Evolutionary conservation across 2,113 vertebrate species (phyloP).

Genomic region (Carlito syrichta): DNA sequence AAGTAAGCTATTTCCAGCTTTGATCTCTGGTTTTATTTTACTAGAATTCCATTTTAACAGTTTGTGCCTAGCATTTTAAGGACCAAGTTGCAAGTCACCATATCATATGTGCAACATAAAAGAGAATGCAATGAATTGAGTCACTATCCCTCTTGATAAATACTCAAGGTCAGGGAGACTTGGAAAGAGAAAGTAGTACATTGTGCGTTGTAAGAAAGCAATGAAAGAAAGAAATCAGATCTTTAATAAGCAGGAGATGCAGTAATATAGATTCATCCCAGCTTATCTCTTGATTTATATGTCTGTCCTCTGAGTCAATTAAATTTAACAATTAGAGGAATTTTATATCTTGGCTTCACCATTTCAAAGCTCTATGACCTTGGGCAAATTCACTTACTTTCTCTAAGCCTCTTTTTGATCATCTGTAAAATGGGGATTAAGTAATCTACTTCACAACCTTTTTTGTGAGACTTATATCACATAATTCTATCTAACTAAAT

Average conservation of each 20-base stretch:
- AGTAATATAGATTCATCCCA: background rate
- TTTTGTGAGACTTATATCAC: background rate
- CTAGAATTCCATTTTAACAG: constrained; percentile 46
- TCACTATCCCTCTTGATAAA: constrained; percentile 18
- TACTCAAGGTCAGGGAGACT: constrained; percentile 24
- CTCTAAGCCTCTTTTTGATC: background rate
- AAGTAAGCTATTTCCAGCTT: constrained; percentile 64
- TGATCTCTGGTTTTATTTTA: constrained; percentile 74
- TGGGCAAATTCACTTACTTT: background rate
- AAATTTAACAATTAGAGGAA: background rate
- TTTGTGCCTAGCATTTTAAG: constrained; percentile 33
- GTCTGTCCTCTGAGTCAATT: background rate
- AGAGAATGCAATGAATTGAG: constrained; percentile 39
- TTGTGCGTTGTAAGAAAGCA: background rate
- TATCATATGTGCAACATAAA: constrained; percentile 42
- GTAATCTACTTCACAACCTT: background rate
- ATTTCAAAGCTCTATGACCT: background rate
- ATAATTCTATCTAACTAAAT: background rate
- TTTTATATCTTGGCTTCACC: background rate
- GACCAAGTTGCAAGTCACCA: constrained; percentile 8
- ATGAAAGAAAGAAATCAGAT: background rate
- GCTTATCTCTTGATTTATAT: background rate
- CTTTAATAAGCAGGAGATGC: background rate
- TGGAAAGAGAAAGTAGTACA: background rate
- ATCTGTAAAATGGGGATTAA: background rate